These are phyloP conservation scores for Muscicapa comitata DNA, from an alignment of 2,797 vertebrate species.

Conservation along the genomic window DNA sequence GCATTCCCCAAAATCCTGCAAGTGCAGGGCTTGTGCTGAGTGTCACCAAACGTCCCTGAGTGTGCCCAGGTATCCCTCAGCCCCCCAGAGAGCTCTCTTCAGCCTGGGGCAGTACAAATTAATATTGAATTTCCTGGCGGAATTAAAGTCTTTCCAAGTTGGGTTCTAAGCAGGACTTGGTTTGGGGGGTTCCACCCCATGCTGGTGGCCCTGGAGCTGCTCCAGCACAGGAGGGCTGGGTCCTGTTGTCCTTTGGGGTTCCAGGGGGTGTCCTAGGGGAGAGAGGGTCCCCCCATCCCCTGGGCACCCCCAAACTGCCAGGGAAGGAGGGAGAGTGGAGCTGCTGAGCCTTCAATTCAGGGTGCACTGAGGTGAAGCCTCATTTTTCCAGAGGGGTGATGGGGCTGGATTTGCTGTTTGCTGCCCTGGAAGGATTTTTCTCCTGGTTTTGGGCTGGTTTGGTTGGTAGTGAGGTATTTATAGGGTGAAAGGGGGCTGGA, in stretches of 20 bases:
- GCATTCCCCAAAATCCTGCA: background rate
- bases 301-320: background rate
- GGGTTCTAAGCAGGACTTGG: background rate
- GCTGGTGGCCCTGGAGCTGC: background rate
- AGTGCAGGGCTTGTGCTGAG: fast-evolving
- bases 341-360: background rate
- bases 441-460: background rate
- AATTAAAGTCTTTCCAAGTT: background rate
- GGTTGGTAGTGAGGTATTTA: background rate
- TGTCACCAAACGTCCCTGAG: fast-evolving
- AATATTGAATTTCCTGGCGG: fast-evolving
- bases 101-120: too few relatives aligned
- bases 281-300: too few relatives aligned
- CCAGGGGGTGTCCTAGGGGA: too few relatives aligned
- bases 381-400: background rate
- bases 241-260: background rate
- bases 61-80: fast-evolving
- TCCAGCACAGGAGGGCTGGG: fast-evolving
- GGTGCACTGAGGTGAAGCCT: background rate
- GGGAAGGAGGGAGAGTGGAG: background rate
- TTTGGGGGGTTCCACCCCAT: fast-evolving
- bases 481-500: background rate
- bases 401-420: background rate
- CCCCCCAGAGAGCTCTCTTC: background rate
- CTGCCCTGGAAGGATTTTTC: background rate